Percentiles rank a stretch among this genome's conserved stretches.
phyloP scores from a whole-genome alignment of 2,888 invertebrate species.

The Agrochola macilenta region DNA sequence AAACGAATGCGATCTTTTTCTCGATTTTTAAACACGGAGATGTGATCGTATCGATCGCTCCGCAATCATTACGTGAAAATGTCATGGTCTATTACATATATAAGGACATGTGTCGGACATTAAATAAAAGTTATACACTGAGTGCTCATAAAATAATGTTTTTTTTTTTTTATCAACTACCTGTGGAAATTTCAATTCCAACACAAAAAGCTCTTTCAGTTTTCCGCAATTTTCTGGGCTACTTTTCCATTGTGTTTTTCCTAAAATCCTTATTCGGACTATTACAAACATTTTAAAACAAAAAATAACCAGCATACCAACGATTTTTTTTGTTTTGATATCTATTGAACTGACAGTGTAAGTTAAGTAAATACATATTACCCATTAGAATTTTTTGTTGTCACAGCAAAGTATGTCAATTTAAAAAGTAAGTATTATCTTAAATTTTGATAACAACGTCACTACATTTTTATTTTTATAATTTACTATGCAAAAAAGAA shows the following conservation, averaged over 20 bases:
- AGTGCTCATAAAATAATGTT: not conserved
- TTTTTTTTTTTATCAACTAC: not conserved
- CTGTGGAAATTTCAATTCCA: no score
- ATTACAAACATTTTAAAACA: not conserved
- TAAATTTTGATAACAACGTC: not conserved
- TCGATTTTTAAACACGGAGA: not conserved
- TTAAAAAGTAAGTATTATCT: not conserved
- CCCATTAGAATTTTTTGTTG: not conserved
- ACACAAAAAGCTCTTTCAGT: not conserved
- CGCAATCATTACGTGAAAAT: constrained; percentile 9
- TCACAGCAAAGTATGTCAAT: not conserved
- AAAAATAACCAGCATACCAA: not conserved
- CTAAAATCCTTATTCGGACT: not conserved
- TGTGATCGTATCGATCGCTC: not conserved
- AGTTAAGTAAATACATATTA: not conserved
- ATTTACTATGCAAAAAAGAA: not conserved
- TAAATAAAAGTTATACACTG: not conserved
- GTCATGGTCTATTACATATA: no score
- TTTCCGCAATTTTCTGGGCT: not conserved
- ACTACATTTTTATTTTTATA: not conserved
- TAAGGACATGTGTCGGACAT: not conserved
- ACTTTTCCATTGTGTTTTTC: not conserved
- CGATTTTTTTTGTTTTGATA: not conserved
- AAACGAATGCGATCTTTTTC: no score
- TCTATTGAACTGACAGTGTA: not conserved